A percentile compares a stretch with the other conserved stretches of the same genome.
These are phyloP conservation scores for Leucosticte australis DNA, from an alignment of 2,113 vertebrate genomes.

Conservation along the genomic window DNA sequence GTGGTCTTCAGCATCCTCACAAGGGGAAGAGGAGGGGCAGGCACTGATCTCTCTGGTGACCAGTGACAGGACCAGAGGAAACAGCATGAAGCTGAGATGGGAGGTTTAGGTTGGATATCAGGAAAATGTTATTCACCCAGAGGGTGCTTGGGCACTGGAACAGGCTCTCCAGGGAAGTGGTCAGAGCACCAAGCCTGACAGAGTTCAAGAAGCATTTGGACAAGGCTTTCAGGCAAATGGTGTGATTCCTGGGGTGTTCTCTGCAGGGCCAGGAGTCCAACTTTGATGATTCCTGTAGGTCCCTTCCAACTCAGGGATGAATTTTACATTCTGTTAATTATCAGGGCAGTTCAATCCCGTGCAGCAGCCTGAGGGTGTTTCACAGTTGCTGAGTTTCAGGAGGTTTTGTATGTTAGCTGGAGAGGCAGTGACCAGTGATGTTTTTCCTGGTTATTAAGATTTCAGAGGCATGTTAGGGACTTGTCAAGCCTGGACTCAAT, in stretches of 20 bases:
- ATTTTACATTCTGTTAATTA: not conserved
- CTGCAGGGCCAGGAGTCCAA: accelerated
- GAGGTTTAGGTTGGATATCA: not conserved
- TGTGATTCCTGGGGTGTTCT: not conserved
- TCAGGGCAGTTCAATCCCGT: not conserved
- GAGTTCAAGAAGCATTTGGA: not conserved
- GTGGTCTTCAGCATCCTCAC: not conserved
- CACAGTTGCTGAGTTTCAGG: not conserved
- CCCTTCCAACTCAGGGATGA: not conserved
- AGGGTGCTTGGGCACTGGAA: not conserved
- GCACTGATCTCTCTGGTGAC: not conserved
- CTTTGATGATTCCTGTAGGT: not conserved
- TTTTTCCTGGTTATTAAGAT: not conserved
- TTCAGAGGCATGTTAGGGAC: not conserved
- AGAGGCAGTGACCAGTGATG: not conserved
- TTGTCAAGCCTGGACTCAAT: not conserved
- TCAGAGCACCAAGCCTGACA: not conserved
- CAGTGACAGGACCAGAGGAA: not conserved
- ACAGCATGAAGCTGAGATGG: not conserved
- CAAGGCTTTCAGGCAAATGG: not conserved
- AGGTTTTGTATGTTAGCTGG: not conserved
- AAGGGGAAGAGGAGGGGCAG: not conserved
- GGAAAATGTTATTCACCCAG: not conserved
- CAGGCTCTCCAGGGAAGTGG: not conserved
- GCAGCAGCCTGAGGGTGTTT: not conserved